These are phyloP conservation scores for Kryphioiulus occultus DNA, from an alignment of 2,888 invertebrate species.

Conservation along the genomic window DNA sequence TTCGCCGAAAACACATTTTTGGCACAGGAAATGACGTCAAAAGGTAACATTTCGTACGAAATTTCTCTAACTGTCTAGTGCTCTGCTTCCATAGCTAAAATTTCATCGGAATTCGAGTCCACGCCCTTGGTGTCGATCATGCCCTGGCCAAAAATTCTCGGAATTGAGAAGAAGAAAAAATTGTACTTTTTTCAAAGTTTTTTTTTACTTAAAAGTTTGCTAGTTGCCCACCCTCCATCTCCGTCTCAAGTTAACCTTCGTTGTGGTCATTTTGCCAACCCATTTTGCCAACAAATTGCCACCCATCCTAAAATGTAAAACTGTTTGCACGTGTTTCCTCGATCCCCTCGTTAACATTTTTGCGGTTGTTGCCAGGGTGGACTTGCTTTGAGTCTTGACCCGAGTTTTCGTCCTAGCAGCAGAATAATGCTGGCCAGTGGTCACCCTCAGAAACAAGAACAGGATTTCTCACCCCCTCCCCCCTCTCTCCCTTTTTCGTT, in stretches of 20 bases:
- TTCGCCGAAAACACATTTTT: too few relatives aligned
- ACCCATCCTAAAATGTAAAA: slow-evolving; percentile 28
- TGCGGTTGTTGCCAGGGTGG: neutral
- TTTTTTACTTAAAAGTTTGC: neutral
- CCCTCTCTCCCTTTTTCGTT: slow-evolving; percentile 8
- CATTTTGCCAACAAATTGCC: slow-evolving; percentile 33
- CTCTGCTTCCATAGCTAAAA: too few relatives aligned
- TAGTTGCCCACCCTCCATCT: neutral
- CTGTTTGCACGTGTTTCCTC: slow-evolving; percentile 30
- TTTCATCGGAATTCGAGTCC: neutral
- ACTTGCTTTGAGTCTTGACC: neutral
- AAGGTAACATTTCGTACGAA: too few relatives aligned
- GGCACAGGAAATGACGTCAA: too few relatives aligned
- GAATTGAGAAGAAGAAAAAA: too few relatives aligned
- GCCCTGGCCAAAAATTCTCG: neutral
- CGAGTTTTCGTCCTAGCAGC: neutral
- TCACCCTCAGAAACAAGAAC: neutral
- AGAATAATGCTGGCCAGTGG: neutral
- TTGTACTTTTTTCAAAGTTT: neutral
- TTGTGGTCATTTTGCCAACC: slow-evolving; percentile 29
- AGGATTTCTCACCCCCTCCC: neutral
- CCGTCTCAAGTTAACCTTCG: neutral
- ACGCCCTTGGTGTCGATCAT: neutral
- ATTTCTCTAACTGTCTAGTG: too few relatives aligned
- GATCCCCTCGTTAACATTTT: slow-evolving; percentile 20